These are phyloP conservation scores for Patella ulyssiponensis DNA, from an alignment of 2,888 invertebrate genomes.

Conservation along the genomic window DNA sequence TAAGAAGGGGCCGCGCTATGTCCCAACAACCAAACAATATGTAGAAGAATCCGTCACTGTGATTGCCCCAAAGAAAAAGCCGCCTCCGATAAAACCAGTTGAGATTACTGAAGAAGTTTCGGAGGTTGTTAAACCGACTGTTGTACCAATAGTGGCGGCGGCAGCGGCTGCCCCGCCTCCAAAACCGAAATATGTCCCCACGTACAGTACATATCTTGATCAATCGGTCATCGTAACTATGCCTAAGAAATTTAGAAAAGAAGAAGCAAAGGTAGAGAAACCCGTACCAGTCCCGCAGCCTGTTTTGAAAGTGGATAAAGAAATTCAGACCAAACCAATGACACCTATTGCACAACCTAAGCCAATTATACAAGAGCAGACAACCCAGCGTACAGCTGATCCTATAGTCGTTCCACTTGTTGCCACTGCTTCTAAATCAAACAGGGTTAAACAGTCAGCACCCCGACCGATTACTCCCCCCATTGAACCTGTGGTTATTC, in stretches of 20 bases:
- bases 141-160: not conserved
- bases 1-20: not conserved
- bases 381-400: not conserved
- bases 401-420: not conserved
- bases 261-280: not conserved
- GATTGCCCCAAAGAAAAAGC: not conserved
- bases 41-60: not conserved
- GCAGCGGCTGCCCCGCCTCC: not conserved
- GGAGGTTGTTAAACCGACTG: not conserved
- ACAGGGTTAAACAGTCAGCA: not conserved
- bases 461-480: not conserved
- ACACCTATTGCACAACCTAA: not conserved
- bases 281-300: not conserved
- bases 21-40: not conserved
- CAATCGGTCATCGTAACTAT: not conserved
- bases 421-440: not conserved
- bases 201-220: not conserved
- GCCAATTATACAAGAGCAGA: no score
- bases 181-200: not conserved
- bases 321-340: not conserved
- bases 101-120: not conserved
- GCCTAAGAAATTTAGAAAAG: not conserved
- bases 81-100: not conserved
- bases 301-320: not conserved
- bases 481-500: not conserved